Conservation (phyloP, 1,140 invertebrate genomes). For the Drosophila ambigua region DNA sequence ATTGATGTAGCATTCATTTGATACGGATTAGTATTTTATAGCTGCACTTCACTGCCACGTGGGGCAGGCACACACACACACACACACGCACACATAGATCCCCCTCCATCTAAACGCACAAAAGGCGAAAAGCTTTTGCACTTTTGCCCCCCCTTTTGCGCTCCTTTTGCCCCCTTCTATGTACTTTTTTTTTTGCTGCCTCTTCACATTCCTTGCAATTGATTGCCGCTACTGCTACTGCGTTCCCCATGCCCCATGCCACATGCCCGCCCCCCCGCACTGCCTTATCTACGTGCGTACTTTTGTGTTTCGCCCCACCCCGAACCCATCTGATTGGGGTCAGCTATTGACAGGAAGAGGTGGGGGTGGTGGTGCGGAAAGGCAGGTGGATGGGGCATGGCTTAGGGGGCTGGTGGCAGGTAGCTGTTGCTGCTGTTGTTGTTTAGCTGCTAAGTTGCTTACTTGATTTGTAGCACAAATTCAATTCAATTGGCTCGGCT, state of each 20-base stretch:
- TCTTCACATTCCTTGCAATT: constrained; percentile 74
- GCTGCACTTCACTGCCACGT: constrained; percentile 73
- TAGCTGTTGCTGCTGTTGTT: constrained; percentile 31
- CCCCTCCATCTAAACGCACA: constrained; percentile 26
- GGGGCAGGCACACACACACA: constrained; percentile 7
- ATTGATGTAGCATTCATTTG: constrained; percentile 82
- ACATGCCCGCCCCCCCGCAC: constrained; percentile 15
- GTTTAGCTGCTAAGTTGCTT: constrained; percentile 80
- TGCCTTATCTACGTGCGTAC: constrained; percentile 15
- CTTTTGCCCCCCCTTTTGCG: constrained; percentile 4
- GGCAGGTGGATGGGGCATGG: background rate
- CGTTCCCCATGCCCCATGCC: too few relatives aligned
- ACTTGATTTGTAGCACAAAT: constrained; percentile 81
- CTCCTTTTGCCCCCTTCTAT: background rate
- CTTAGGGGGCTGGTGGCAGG: constrained; percentile 12
- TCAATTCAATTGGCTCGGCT: constrained; percentile 72
- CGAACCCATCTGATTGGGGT: constrained; percentile 60
- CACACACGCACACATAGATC: too few relatives aligned
- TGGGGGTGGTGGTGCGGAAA: background rate
- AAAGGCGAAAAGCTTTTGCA: constrained; percentile 59
- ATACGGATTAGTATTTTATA: constrained; percentile 82
- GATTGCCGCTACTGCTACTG: constrained; percentile 51
- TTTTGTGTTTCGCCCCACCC: constrained; percentile 29
- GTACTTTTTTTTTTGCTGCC: constrained; percentile 31
- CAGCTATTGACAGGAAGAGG: constrained; percentile 54